Evolutionary conservation across 2,113 vertebrate species (phyloP).

Genomic region (Gasterosteus nipponicus): DNA sequence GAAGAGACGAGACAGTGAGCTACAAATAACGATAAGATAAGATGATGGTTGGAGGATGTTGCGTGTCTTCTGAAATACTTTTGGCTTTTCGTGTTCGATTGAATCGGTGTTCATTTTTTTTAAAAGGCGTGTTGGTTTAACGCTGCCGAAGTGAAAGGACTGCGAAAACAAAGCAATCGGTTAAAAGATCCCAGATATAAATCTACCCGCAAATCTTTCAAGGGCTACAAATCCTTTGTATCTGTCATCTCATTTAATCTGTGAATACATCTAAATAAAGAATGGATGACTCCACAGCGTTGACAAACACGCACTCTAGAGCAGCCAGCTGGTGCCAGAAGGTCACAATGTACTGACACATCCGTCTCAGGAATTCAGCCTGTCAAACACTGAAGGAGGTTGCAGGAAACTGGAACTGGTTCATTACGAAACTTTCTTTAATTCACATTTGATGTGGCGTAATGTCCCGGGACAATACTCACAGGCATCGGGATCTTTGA

Average conservation of each 20-base stretch:
- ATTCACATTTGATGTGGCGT: constrained; percentile 19
- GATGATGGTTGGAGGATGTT: background rate
- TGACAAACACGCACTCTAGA: background rate
- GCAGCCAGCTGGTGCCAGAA: background rate
- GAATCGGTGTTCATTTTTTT: background rate
- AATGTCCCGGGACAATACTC: constrained; percentile 51
- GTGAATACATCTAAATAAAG: background rate
- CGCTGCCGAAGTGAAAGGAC: too few relatives aligned
- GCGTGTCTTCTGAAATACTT: background rate
- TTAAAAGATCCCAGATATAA: too few relatives aligned
- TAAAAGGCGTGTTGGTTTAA: background rate
- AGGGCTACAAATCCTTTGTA: background rate
- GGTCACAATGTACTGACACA: fast-evolving
- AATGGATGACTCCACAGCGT: background rate
- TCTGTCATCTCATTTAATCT: fast-evolving
- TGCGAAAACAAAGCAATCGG: too few relatives aligned
- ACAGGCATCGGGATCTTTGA: constrained; percentile 98
- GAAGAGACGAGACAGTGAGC: background rate
- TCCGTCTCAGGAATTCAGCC: too few relatives aligned
- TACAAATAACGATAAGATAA: background rate
- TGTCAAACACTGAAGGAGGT: background rate
- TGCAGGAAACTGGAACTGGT: background rate
- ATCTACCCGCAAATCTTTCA: background rate
- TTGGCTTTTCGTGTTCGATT: background rate
- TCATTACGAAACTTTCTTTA: background rate